These are phyloP conservation scores for Listrodromus nycthemerus DNA, from an alignment of 2,888 invertebrate species.

Conservation along the genomic window DNA sequence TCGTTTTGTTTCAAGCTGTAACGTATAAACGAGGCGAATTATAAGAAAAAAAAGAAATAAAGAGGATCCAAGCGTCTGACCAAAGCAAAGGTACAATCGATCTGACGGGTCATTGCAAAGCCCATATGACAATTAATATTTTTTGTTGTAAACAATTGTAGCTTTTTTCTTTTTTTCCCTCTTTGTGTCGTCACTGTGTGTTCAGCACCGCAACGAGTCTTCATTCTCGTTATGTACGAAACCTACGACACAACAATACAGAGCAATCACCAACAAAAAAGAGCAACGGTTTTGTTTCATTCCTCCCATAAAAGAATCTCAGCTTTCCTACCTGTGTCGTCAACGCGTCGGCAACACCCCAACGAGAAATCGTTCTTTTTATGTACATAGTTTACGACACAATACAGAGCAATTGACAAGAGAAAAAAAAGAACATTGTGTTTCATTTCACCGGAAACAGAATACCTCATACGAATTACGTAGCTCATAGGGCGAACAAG, in stretches of 20 bases:
- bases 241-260: slow-evolving; percentile 47
- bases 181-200: slow-evolving; percentile 25
- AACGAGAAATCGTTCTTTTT: slow-evolving; percentile 45
- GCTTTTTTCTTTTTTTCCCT: slow-evolving; percentile 28
- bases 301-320: neutral
- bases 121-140: slow-evolving; percentile 56
- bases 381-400: slow-evolving; percentile 59
- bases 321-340: slow-evolving; percentile 39
- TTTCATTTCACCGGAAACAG: neutral
- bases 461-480: neutral
- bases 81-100: slow-evolving; percentile 67
- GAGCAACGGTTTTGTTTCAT: slow-evolving; percentile 7
- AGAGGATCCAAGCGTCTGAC: slow-evolving; percentile 65
- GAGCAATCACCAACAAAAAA: slow-evolving; percentile 46
- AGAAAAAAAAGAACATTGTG: slow-evolving; percentile 28
- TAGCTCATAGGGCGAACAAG: too few species aligned
- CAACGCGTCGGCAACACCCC: slow-evolving; percentile 45
- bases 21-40: slow-evolving; percentile 20
- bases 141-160: slow-evolving; percentile 56
- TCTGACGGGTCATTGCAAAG: slow-evolving; percentile 65
- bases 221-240: slow-evolving; percentile 61
- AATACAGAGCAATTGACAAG: slow-evolving; percentile 48
- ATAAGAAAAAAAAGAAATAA: slow-evolving; percentile 1
- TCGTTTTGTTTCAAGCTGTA: slow-evolving; percentile 33
- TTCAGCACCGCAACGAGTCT: slow-evolving; percentile 55